phyloP scores from a whole-genome alignment of 2,113 vertebrate species.

The Gymnobelideus leadbeateri region DNA sequence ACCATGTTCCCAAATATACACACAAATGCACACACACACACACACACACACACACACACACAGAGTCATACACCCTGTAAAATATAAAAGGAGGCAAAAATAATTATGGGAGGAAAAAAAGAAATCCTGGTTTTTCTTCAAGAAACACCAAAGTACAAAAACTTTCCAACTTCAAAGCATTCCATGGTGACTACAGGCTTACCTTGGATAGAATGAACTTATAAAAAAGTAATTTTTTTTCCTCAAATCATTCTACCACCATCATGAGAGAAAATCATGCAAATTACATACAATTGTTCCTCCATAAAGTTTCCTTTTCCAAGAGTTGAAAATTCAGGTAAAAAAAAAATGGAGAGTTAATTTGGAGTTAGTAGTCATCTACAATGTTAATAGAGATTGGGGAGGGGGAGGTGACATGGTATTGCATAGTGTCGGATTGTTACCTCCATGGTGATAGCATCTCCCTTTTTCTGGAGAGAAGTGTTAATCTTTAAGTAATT shows the following conservation, averaged over 20 bases:
- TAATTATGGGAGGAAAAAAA: constrained; percentile 39
- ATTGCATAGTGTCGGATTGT: not conserved
- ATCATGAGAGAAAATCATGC: constrained; percentile 60
- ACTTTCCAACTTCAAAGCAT: constrained; percentile 76
- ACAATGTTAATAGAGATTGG: constrained; percentile 35
- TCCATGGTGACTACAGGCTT: constrained; percentile 44
- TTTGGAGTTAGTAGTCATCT: constrained; percentile 40
- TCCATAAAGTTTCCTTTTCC: constrained; percentile 42
- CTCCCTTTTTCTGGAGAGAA: not conserved
- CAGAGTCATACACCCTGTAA: not conserved
- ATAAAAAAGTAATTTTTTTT: constrained; percentile 72
- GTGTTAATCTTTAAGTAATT: constrained; percentile 61
- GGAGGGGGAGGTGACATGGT: not conserved
- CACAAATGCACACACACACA: too few relatives aligned
- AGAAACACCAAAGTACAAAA: constrained; percentile 73
- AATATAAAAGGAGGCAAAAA: constrained; percentile 45
- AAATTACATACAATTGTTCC: constrained; percentile 32
- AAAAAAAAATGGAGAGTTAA: constrained; percentile 52
- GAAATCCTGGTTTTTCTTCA: constrained; percentile 57
- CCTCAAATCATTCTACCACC: constrained; percentile 47
- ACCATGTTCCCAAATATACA: not conserved
- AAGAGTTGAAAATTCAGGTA: constrained; percentile 24
- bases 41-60: not conserved
- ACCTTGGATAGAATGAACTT: constrained; percentile 66
- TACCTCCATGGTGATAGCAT: not conserved